phyloP scores from a whole-genome alignment of 2,797 vertebrate genomes.

The Muscicapa comitata region DNA sequence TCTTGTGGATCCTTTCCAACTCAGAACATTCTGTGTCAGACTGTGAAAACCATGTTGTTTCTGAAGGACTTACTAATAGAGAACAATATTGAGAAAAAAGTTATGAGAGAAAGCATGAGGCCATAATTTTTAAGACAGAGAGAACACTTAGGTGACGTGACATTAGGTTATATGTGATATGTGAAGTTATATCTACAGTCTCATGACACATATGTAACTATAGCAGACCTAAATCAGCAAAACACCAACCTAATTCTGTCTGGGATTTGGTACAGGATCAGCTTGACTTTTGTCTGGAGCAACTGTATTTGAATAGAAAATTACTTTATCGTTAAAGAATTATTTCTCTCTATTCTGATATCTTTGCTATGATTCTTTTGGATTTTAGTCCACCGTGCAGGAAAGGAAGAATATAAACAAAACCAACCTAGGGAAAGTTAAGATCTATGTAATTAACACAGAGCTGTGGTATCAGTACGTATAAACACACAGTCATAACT shows the following conservation, averaged over 20 bases:
- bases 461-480: neutral
- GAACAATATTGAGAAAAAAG: neutral
- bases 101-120: neutral
- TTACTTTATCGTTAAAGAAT: neutral
- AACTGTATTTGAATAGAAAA: neutral
- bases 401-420: neutral
- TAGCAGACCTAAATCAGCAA: neutral
- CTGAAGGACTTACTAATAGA: neutral
- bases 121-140: neutral
- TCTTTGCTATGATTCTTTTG: neutral
- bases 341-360: neutral
- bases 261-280: neutral
- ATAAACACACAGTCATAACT: neutral
- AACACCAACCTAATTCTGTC: neutral
- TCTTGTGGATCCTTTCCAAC: neutral
- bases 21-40: neutral
- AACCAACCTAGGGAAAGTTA: neutral
- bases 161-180: fast-evolving
- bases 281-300: neutral
- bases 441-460: neutral
- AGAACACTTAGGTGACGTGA: neutral
- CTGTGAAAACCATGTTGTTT: neutral
- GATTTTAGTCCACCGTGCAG: neutral
- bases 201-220: neutral
- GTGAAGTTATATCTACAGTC: neutral